Percentiles rank a stretch among this genome's conserved stretches.
phyloP scores from a whole-genome alignment of 1,140 invertebrate genomes.

The Thalassaphorura encarpata region DNA sequence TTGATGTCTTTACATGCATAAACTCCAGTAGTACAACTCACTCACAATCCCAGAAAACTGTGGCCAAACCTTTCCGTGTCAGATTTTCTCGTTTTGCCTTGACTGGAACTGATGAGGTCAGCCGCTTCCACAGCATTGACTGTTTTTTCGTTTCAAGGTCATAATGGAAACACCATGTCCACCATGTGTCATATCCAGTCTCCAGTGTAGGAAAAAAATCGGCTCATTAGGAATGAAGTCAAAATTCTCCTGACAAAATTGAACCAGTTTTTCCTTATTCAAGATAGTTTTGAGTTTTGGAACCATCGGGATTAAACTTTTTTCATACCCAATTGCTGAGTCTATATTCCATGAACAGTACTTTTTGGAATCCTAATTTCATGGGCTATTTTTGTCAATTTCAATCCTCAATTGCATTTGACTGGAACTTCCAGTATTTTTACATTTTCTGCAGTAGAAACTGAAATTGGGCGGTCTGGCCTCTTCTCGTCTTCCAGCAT shows the following conservation, averaged over 20 bases:
- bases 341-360: neutral
- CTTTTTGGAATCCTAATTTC: neutral
- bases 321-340: neutral
- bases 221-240: neutral
- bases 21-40: neutral
- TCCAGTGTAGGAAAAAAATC: neutral
- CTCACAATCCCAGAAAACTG: slow-evolving; percentile 3
- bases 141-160: neutral
- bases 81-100: slow-evolving; percentile 25
- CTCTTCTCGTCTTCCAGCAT: neutral
- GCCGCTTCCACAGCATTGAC: neutral
- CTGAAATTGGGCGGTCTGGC: neutral
- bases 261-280: neutral
- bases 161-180: no score
- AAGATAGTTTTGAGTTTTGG: neutral
- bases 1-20: neutral
- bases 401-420: neutral
- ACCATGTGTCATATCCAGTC: neutral
- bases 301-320: slow-evolving; percentile 1
- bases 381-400: neutral
- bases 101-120: slow-evolving; percentile 14
- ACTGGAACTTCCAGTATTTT: neutral
- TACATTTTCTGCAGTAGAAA: neutral
- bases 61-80: neutral
- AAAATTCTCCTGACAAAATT: slow-evolving; percentile 2